Evolutionary conservation across 2,113 vertebrate species (phyloP).

Genomic region (Spea multiplicata): DNA sequence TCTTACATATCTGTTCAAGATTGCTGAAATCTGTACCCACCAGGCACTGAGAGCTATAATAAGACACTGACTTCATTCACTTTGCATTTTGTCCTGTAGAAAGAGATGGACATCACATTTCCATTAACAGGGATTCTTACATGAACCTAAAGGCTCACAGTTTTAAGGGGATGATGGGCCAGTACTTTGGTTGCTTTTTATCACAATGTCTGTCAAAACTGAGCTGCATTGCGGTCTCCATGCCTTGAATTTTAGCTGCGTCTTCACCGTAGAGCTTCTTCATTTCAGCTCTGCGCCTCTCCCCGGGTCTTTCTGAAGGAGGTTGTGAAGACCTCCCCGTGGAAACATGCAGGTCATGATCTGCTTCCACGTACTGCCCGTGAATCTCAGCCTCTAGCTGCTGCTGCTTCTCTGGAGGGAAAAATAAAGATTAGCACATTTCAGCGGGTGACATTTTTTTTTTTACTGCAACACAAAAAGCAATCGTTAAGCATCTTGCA

Average conservation of each 20-base stretch:
- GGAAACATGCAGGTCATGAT: slow-evolving; percentile 74
- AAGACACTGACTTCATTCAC: no score
- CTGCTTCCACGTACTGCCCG: slow-evolving; percentile 75
- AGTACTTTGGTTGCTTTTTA: slow-evolving; percentile 87
- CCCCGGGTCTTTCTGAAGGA: slow-evolving; percentile 77
- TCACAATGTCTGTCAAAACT: slow-evolving; percentile 87
- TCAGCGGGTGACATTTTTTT: no score
- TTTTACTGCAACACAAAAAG: neutral
- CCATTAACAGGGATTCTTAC: neutral
- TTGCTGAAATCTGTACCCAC: no score
- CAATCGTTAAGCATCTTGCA: neutral
- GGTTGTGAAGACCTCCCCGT: slow-evolving; percentile 63
- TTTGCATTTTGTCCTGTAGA: neutral
- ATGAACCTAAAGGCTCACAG: slow-evolving; percentile 61
- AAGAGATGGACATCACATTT: slow-evolving; percentile 14
- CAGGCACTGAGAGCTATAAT: no score
- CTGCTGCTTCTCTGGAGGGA: slow-evolving; percentile 79
- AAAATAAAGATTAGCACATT: neutral
- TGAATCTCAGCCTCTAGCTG: slow-evolving; percentile 77
- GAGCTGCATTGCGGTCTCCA: slow-evolving; percentile 92
- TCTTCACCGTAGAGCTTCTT: slow-evolving; percentile 80
- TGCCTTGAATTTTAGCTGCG: slow-evolving; percentile 82
- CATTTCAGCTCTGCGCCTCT: slow-evolving; percentile 82
- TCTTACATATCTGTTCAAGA: no score
- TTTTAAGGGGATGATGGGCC: slow-evolving; percentile 92